Percentiles rank a stretch among this genome's conserved stretches.
Conservation (phyloP, 1,140 invertebrate genomes). For the Drosophila mauritiana region DNA sequence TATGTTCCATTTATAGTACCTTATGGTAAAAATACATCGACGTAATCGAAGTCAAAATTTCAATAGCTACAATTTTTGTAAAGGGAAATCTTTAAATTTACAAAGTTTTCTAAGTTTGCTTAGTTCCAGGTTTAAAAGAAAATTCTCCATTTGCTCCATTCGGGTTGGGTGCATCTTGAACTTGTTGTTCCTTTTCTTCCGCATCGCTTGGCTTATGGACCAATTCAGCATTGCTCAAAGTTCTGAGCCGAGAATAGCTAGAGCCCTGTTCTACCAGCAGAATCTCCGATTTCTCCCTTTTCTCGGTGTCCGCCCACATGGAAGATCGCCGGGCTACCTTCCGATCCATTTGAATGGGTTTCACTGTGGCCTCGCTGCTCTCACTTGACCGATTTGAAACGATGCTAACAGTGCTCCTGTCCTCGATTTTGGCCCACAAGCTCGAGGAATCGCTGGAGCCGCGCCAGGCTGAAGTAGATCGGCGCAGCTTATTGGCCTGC, state of each 20-base stretch:
- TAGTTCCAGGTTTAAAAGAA: neutral
- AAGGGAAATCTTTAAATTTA: too few relatives aligned
- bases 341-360: neutral
- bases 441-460: constrained; percentile 32
- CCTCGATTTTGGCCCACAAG: constrained; percentile 37
- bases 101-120: neutral
- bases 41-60: neutral
- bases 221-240: neutral
- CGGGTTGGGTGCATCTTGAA: neutral
- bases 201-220: too few relatives aligned
- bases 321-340: neutral
- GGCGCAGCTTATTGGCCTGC: neutral
- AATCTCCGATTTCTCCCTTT: constrained; percentile 14
- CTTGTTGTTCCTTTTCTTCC: neutral
- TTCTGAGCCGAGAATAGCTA: neutral
- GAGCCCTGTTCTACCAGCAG: constrained; percentile 14
- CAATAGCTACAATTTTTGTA: neutral
- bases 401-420: constrained; percentile 4
- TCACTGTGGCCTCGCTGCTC: neutral
- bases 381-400: neutral
- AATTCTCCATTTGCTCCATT: neutral
- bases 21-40: neutral
- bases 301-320: neutral
- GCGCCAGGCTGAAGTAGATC: constrained; percentile 6
- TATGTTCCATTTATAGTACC: constrained; percentile 71